phyloP scores from a whole-genome alignment of 2,888 invertebrate species.

The Acheta domesticus region DNA sequence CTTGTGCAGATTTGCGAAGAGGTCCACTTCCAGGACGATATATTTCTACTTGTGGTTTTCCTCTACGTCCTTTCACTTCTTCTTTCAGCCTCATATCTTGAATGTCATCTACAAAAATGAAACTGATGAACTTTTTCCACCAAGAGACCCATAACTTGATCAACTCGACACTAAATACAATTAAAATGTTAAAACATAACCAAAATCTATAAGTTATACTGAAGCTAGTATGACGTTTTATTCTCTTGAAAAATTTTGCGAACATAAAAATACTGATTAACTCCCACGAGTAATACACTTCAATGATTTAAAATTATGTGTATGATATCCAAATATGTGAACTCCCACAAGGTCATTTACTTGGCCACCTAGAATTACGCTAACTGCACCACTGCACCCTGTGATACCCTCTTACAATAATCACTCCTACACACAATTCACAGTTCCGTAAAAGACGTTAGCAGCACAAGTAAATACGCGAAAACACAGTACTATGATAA shows the following conservation, averaged over 20 bases:
- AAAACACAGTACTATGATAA: not conserved
- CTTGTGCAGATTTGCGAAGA: constrained; percentile 58
- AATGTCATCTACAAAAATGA: constrained; percentile 27
- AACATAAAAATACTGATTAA: constrained; percentile 21
- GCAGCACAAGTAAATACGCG: not conserved
- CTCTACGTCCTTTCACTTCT: constrained; percentile 55
- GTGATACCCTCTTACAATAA: constrained; percentile 9
- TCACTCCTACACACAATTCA: constrained; percentile 19
- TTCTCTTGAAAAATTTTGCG: not conserved
- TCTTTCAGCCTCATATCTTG: constrained; percentile 33
- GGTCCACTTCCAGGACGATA: constrained; percentile 77
- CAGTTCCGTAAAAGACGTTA: not conserved
- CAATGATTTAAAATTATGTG: constrained; percentile 6
- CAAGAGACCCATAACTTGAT: constrained; percentile 18
- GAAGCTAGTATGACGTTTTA: constrained; percentile 18
- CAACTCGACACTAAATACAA: constrained; percentile 18
- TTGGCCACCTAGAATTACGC: constrained; percentile 18
- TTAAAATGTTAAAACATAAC: constrained; percentile 10
- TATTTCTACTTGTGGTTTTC: constrained; percentile 66
- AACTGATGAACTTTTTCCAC: constrained; percentile 1
- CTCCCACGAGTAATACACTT: not conserved
- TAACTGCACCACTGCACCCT: constrained; percentile 18
- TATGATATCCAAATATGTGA: constrained; percentile 19
- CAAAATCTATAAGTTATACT: not conserved
- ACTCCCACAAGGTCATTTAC: constrained; percentile 22